Evolutionary conservation across 2,888 invertebrate species (phyloP).

Genomic region (Phaedon cochleariae): DNA sequence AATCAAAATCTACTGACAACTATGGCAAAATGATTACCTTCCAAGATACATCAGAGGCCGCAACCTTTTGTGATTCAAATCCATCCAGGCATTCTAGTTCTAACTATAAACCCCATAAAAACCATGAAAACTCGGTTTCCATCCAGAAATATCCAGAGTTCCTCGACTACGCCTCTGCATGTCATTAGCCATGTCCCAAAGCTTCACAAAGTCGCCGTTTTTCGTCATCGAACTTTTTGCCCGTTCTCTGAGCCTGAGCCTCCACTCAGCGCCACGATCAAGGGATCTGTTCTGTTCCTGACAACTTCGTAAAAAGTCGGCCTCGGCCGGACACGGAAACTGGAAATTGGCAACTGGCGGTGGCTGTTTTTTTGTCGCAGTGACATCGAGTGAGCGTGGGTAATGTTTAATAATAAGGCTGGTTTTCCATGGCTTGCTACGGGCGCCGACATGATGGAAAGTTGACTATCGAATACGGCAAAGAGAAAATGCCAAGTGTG

Average conservation of each 20-base stretch:
- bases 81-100: too few species aligned
- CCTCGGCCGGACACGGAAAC: background rate
- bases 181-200: too few species aligned
- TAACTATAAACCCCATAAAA: too few species aligned
- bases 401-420: conserved; percentile 19
- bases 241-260: background rate
- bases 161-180: too few species aligned
- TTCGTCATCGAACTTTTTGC: background rate
- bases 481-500: conserved; percentile 13
- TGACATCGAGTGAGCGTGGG: conserved; percentile 3
- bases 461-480: background rate
- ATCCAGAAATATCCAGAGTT: too few species aligned
- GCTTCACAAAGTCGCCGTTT: background rate
- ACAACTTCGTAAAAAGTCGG: background rate
- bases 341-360: background rate
- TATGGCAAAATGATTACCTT: too few species aligned
- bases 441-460: conserved; percentile 13
- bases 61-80: too few species aligned
- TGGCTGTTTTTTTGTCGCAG: background rate
- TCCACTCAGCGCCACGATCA: background rate
- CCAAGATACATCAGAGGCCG: too few species aligned
- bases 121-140: too few species aligned
- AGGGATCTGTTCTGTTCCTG: background rate
- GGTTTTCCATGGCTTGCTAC: background rate
- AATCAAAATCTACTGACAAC: too few species aligned